Evolutionary conservation across 2,113 vertebrate species (phyloP).

Genomic region (Fulica atra): DNA sequence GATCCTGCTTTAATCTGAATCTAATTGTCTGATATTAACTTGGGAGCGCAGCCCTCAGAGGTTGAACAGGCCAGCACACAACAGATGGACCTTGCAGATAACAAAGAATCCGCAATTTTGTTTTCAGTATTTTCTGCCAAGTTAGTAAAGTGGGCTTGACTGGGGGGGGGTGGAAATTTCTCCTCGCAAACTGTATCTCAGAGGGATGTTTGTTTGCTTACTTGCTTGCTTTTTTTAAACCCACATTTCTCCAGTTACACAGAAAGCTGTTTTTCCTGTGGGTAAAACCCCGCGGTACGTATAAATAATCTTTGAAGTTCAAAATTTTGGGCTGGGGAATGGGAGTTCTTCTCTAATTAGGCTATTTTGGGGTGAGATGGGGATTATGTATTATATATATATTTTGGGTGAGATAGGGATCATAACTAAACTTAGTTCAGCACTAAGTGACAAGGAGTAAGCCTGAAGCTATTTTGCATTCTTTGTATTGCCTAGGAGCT

Average conservation of each 20-base stretch:
- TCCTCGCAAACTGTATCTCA: background rate
- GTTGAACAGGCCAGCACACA: constrained; percentile 13
- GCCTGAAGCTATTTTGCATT: background rate
- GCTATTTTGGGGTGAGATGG: background rate
- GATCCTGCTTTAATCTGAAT: constrained; percentile 48
- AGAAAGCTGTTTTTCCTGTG: constrained; percentile 14
- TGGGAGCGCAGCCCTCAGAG: constrained; percentile 36
- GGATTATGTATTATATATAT: background rate
- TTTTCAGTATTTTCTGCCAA: constrained; percentile 51
- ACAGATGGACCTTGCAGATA: constrained; percentile 36
- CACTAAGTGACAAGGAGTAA: background rate
- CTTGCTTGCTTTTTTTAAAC: constrained; percentile 7
- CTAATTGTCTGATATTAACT: constrained; percentile 21
- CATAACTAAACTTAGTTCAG: background rate
- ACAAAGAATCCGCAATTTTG: constrained; percentile 24
- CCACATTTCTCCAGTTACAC: constrained; percentile 13
- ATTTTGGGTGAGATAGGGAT: background rate
- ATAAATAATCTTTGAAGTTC: constrained; percentile 18
- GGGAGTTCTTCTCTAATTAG: constrained; percentile 1
- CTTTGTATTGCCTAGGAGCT: background rate
- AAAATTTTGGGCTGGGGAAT: background rate
- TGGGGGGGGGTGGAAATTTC: background rate
- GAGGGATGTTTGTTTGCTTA: constrained; percentile 28
- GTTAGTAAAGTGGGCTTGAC: constrained; percentile 3
- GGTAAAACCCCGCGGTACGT: background rate